Evolutionary conservation across 2,888 invertebrate genomes (phyloP).

Genomic region (Smittia sp.): DNA sequence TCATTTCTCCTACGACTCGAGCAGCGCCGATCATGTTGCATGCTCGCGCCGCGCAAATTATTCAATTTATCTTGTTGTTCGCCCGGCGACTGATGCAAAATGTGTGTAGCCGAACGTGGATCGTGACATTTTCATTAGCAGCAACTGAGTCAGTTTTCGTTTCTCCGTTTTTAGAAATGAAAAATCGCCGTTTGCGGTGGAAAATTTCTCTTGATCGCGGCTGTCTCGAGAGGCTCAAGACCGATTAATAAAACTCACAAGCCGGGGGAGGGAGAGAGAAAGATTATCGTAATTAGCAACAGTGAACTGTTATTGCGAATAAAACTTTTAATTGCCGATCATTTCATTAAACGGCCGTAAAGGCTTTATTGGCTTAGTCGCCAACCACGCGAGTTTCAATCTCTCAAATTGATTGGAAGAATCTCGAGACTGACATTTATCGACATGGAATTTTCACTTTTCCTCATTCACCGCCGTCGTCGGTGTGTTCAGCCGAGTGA

Average conservation of each 20-base stretch:
- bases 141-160: not conserved
- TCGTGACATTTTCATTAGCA: slow-evolving; percentile 6
- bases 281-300: not conserved
- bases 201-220: not conserved
- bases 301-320: not conserved
- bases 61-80: not conserved
- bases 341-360: not conserved
- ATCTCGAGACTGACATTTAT: no score
- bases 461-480: not conserved
- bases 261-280: not conserved
- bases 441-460: not conserved
- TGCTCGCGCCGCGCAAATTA: not conserved
- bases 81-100: not conserved
- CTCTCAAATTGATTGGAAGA: not conserved
- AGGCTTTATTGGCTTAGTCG: not conserved
- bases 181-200: not conserved
- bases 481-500: not conserved
- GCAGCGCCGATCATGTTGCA: not conserved
- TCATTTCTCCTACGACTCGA: not conserved
- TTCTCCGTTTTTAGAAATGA: not conserved
- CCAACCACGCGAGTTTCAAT: not conserved
- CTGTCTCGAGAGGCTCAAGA: not conserved
- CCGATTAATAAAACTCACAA: not conserved
- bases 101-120: slow-evolving; percentile 7
- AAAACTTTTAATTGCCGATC: not conserved